These are phyloP conservation scores for Dasypolia templi DNA, from an alignment of 2,888 invertebrate species.

Conservation along the genomic window DNA sequence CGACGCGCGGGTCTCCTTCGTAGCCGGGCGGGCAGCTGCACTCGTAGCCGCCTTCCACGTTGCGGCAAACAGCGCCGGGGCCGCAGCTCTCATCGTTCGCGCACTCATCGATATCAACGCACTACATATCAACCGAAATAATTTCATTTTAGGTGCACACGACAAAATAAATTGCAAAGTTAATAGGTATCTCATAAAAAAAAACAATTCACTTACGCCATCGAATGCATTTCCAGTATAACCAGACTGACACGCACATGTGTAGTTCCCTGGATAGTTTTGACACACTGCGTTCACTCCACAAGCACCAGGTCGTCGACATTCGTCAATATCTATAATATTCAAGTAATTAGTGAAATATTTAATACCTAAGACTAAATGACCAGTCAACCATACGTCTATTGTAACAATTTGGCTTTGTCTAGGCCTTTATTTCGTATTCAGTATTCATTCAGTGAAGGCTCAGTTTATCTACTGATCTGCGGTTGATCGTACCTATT, in stretches of 20 bases:
- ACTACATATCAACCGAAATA: slow-evolving; percentile 84
- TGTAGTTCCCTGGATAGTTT: slow-evolving; percentile 96
- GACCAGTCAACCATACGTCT: not conserved
- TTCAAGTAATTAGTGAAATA: slow-evolving; percentile 8
- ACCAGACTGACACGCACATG: slow-evolving; percentile 95
- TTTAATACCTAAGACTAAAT: not conserved
- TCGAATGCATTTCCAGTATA: slow-evolving; percentile 95
- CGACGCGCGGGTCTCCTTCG: slow-evolving; percentile 94
- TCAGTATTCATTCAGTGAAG: no score
- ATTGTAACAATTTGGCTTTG: not conserved
- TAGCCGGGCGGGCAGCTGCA: slow-evolving; percentile 96
- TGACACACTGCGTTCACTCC: slow-evolving; percentile 95
- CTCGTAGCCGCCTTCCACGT: slow-evolving; percentile 94
- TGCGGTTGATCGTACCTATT: not conserved
- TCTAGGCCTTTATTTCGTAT: not conserved
- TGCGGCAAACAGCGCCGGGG: slow-evolving; percentile 94
- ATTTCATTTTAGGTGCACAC: not conserved
- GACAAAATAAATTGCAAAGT: not conserved
- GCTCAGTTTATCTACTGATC: not conserved
- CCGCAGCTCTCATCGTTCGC: slow-evolving; percentile 93
- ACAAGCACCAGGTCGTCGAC: slow-evolving; percentile 94
- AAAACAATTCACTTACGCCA: slow-evolving; percentile 78
- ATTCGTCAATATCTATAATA: slow-evolving; percentile 96
- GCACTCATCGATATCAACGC: slow-evolving; percentile 96
- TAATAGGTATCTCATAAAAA: not conserved